Evolutionary conservation across 2,113 vertebrate genomes (phyloP), one percentile per base, ranked within the genome.

Genomic region (Brachionichthys hirsutus): DNA sequence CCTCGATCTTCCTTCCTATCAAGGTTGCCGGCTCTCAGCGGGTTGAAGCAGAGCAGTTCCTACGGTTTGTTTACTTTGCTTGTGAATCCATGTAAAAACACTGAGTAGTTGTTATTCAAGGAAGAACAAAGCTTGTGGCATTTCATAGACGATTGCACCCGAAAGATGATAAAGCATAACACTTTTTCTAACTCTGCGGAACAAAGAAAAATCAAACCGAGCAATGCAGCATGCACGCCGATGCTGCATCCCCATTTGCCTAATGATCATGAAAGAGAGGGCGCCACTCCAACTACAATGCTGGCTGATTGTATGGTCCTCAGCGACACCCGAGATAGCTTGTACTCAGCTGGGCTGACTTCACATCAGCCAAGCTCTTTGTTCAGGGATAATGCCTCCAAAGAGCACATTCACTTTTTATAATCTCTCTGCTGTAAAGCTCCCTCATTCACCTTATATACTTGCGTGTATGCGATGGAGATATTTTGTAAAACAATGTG

Each of bases 231-330:
- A 18, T 13, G 36, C 69, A 62, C 70, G 43, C 10, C 30, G 57
- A 48, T 6, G 36, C 58, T 22, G 63, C 69, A 8, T 67, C 73
- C 71, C 68, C 54, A 70, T 85, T 82, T 83, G 73, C 53, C 62
- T 86, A 86, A 87, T 82, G 73, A 87, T 59, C 51, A 46, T 43
- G 46, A 58, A 51, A 58, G 65, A 85, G 73, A 78, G 63, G 54
- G 34, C 61, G 43, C 71, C 83, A 77, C 86, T 91, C 67, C 70
- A 81, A 45, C 20, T 11, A 89, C 79, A 89, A 90, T 86, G 80
- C 70, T 1, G 62, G 48, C 81, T 92, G 89, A 92, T 90, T 90
- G 83, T 77, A 77, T 49, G 67, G 60, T 61, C 64, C 82, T 87
- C 66, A 53, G 67, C 53, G 12, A 51, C 17, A 38, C 20, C 47